phyloP scores from a whole-genome alignment of 2,797 vertebrate genomes.

The Sebastes umbrosus region DNA sequence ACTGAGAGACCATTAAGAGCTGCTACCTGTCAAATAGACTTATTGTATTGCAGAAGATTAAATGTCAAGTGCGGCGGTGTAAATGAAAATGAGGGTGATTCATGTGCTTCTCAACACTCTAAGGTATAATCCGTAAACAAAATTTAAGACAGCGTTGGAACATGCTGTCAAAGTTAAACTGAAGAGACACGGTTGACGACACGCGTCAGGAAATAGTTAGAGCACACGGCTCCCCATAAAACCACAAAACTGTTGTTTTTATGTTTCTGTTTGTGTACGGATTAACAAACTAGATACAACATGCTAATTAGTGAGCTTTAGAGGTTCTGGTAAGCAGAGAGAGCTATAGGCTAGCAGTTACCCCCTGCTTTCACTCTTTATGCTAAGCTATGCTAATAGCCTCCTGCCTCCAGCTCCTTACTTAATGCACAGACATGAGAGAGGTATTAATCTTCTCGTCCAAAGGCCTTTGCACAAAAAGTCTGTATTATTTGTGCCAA shows the following conservation, averaged over 20 bases:
- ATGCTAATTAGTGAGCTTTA: not conserved
- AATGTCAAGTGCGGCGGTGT: slow-evolving; percentile 28
- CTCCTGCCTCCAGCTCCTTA: not conserved
- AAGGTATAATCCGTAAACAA: slow-evolving; percentile 28
- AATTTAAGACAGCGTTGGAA: slow-evolving; percentile 9
- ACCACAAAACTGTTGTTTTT: not conserved
- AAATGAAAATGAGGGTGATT: slow-evolving; percentile 38
- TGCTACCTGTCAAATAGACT: slow-evolving; percentile 47
- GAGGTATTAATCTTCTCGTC: not conserved
- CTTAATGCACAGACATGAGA: too few relatives aligned
- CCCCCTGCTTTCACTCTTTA: not conserved
- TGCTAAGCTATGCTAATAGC: slow-evolving; percentile 9
- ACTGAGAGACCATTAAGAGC: slow-evolving; percentile 27
- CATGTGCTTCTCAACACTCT: slow-evolving; percentile 25
- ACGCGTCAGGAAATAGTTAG: not conserved
- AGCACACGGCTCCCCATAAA: not conserved
- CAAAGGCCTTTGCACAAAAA: not conserved
- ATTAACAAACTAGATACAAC: not conserved
- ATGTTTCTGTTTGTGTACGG: not conserved
- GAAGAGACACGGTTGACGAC: not conserved
- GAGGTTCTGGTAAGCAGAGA: not conserved
- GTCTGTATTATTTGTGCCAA: too few relatives aligned
- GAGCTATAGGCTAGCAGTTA: not conserved
- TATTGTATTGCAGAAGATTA: slow-evolving; percentile 38
- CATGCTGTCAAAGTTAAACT: slow-evolving; percentile 16